Evolutionary conservation across 2,113 vertebrate species (phyloP).

Genomic region (Colius striatus): DNA sequence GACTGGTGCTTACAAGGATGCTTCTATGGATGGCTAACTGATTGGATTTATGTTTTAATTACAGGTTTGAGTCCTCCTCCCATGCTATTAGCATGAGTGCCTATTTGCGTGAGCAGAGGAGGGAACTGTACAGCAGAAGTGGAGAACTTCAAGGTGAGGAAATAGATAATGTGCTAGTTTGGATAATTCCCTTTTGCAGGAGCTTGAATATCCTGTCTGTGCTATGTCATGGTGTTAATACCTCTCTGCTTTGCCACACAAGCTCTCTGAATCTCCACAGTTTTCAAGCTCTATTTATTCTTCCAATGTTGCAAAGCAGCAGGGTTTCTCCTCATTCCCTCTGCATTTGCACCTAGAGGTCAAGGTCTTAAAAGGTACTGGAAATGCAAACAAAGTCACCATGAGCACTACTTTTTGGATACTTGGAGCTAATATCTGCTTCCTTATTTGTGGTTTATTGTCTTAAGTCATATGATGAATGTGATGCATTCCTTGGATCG

Average conservation of each 20-base stretch:
- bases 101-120: slow-evolving; percentile 93
- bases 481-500: neutral
- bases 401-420: neutral
- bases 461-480: neutral
- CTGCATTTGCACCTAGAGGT: neutral
- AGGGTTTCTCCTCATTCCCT: neutral
- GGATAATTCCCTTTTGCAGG: neutral
- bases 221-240: neutral
- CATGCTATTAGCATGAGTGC: slow-evolving; percentile 99
- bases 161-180: neutral
- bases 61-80: slow-evolving; percentile 95
- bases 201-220: neutral
- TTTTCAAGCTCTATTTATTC: neutral
- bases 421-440: neutral
- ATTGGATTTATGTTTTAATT: neutral
- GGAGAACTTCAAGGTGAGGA: slow-evolving; percentile 94
- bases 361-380: neutral
- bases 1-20: neutral
- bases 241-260: neutral
- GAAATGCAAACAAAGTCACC: neutral
- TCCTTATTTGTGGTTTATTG: neutral
- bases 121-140: slow-evolving; percentile 97
- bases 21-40: neutral
- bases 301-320: rapidly evolving
- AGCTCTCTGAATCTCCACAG: neutral